Evolutionary conservation across 2,797 vertebrate genomes (phyloP), one percentile per base, ranked within the genome.

Genomic region (Oreonectes daqikongensis): DNA sequence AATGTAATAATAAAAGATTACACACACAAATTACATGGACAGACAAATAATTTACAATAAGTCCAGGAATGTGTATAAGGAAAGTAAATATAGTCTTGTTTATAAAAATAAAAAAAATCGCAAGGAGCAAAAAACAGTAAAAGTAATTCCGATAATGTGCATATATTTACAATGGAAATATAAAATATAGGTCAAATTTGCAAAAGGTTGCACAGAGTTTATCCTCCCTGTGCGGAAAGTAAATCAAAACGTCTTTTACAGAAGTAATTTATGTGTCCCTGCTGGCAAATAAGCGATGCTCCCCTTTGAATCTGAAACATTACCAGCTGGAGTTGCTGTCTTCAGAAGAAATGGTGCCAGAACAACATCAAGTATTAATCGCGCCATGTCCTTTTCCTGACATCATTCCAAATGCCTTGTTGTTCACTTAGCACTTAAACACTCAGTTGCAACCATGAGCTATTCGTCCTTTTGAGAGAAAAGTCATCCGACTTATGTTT

Each of bases 221-320:
- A 77, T 75, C 32, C 79, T 79, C 84, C 83, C 81, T 86, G 71
- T 70, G 82, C 83, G 83, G 82, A 84, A 84, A 84, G 83, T 87
- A 88, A 89, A 91, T 88, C 84, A 86, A 79, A 81, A 75, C 76
- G 82, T 87, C 85, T 89, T 87, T 89, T 84, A 85, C 70, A 79
- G 90, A 85, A 83, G 84, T 90, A 91, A 91, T 90, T 88, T 90
- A 89, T 90, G 86, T 86, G 84, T 91, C 88, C 85, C 88, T 28
- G 57, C 83, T 85, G 89, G 86, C 90, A 83, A 84, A 85, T 89
- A 87, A 88, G 85, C 48, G 74, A 82, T 79, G 73, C 80, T 88
- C 80, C 81, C 84, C 75, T 89, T 88, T 59, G 85, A 88, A 87
- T 86, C 24, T 78, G 77, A 74, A 86, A 83, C 82, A 85, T 82